Evolutionary conservation across 2,113 vertebrate species (phyloP), one percentile per base, ranked within the genome.

Genomic region (Macroglossus sobrinus): DNA sequence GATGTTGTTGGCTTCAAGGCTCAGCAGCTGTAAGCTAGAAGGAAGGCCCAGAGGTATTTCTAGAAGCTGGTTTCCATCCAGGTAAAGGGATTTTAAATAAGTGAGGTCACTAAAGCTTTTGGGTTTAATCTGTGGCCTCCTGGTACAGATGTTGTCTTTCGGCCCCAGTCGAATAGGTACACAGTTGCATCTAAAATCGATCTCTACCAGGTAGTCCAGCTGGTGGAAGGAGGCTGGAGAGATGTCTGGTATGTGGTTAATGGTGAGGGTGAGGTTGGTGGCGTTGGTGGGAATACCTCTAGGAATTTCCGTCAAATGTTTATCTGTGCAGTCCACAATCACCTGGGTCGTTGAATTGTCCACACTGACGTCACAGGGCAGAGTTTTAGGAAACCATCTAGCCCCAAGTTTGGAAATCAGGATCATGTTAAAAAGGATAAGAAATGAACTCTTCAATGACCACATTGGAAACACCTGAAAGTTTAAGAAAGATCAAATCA

Each of bases 181-280:
- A 71, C 99, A 99, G 98, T 99, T 99, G 98, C 99, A 99, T 89
- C 99, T 98, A 98, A 99, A 99, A 96, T 99, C 99, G 12, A 99
- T 99, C 97, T 99, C 99, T 3, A 98, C 92, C 8, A 99, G 98
- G 43, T 99, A 98, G 30, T 98, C 93, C 87, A 99, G 98, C 10
- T 71, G 96, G 4, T 89, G 71, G 88, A 99, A 99, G 7, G 99
- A 99, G 38, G 96, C 98, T 80, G 98, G 97, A 59, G 98, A 98
- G 84, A 99, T 98, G 1, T 76, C 68, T 1, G 98, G 98, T 75
- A 99, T 99, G 45, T 99, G 98, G 96, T 99, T 99, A 97, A 99
- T 99, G 93, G 98, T 99, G 78, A 99, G 98, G 0, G 99, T 99
- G 89, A 99, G 98, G 97, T 99, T 99, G 94, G 99, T 99, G 16